These are phyloP conservation scores for Anarhynchus alexandrinus DNA, from an alignment of 2,113 vertebrate genomes.

Conservation along the genomic window DNA sequence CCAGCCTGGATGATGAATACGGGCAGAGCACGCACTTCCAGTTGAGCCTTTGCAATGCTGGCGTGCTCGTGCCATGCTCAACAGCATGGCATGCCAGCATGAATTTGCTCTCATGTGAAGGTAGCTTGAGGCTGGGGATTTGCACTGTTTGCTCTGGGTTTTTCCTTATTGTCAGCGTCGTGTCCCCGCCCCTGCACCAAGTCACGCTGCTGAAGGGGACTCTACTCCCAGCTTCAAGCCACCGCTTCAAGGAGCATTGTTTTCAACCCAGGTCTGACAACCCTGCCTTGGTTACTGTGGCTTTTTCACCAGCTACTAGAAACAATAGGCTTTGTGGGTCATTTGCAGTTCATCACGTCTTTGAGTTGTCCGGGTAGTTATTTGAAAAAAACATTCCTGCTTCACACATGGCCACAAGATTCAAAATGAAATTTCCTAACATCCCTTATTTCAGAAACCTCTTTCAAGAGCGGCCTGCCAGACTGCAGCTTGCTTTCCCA, in stretches of 20 bases:
- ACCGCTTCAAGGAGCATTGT: background rate
- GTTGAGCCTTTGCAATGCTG: background rate
- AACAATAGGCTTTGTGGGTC: background rate
- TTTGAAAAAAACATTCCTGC: background rate
- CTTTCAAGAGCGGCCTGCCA: background rate
- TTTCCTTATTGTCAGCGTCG: fast-evolving
- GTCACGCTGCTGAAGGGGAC: background rate
- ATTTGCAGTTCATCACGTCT: constrained; percentile 9
- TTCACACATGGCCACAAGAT: background rate
- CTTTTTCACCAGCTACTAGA: background rate
- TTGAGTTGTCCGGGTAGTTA: background rate
- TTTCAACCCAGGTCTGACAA: background rate
- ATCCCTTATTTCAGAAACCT: background rate
- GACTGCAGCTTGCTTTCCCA: background rate
- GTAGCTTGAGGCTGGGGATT: background rate
- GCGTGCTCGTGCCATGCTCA: fast-evolving
- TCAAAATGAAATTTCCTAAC: background rate
- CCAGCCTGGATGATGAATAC: background rate
- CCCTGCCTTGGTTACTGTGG: background rate
- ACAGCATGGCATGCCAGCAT: fast-evolving
- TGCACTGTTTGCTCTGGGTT: background rate
- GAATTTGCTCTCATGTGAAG: too few species aligned
- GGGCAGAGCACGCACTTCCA: background rate
- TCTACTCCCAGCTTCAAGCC: background rate
- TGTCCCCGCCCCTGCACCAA: background rate